phyloP scores from a whole-genome alignment of 2,888 invertebrate genomes.

The Scaptomyza caliginosa region DNA sequence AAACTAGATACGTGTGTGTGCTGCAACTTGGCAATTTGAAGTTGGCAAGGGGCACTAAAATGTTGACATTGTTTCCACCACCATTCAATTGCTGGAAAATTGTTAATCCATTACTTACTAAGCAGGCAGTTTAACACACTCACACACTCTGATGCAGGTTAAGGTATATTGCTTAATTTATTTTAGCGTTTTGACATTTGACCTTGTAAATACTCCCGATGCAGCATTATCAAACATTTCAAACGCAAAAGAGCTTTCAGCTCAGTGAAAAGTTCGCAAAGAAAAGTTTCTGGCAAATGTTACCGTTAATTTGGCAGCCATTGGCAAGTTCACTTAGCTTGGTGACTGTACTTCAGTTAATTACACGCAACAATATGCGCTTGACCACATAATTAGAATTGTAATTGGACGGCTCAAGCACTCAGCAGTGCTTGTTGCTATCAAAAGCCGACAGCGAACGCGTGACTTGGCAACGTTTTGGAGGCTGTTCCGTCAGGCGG shows the following conservation, averaged over 20 bases:
- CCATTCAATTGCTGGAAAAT: slow-evolving; percentile 67
- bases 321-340: slow-evolving; percentile 20
- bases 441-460: slow-evolving; percentile 62
- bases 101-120: slow-evolving; percentile 43
- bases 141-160: neutral
- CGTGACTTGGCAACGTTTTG: slow-evolving; percentile 68
- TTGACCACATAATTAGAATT: slow-evolving; percentile 76
- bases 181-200: neutral
- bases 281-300: slow-evolving; percentile 5
- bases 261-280: neutral
- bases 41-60: slow-evolving; percentile 20
- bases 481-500: slow-evolving; percentile 23
- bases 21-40: slow-evolving; percentile 29
- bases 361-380: slow-evolving; percentile 56
- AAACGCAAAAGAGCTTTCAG: neutral
- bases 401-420: slow-evolving; percentile 55
- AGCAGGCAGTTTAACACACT: slow-evolving; percentile 1
- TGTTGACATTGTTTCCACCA: slow-evolving; percentile 28
- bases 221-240: neutral
- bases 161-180: neutral
- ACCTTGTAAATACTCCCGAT: neutral
- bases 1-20: slow-evolving; percentile 16
- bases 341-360: slow-evolving; percentile 51
- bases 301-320: slow-evolving; percentile 17
- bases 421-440: slow-evolving; percentile 25